Evolutionary conservation across 2,888 invertebrate species (phyloP), one percentile per base, ranked within the genome.

Genomic region (Cephus rjabovi): DNA sequence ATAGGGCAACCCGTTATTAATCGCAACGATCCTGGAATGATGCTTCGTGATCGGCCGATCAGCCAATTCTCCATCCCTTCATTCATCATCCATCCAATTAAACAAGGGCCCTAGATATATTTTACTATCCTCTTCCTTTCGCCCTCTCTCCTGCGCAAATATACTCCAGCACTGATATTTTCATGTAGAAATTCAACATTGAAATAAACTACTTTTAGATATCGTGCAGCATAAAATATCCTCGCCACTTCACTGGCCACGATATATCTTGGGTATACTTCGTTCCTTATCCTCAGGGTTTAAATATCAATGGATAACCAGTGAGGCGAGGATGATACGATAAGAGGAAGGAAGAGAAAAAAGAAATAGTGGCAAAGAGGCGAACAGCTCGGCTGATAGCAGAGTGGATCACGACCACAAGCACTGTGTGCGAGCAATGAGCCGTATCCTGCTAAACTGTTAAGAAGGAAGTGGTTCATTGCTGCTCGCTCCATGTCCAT

Each of bases 401-500:
- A 86, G 85, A 84, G 88, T 89, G 87, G 88, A 90, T 89, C 88
- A 88, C 89, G 87, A 89, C 85, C 85, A 87, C 86, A 87, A 88
- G 87, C 87, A 88, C 88, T 86, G 88, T 89, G 89, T 84, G 82
- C 87, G 86, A 89, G 87, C 91, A 92, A 92, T 91, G 91, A 92
- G 91, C 89, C 90, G 91, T 92, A 92, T 92, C 92, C 92, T 92
- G 92, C 91, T 91, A 90, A 90, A 91, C 91, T 90, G 90, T 91
- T 92, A 92, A 92, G 92, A 91, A 92, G 92, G 92, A 92, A 92
- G 89, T 92, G 89, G 91, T 91, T 92, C 91, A 91, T 92, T 92
- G 91, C 88, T 87, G 89, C 87, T 89, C 83, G 85, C 86, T 87
- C 84, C 84, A 81, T 80, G 81, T 83, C 78, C 81, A 83, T 79